Percentiles rank a stretch among this genome's conserved stretches.
Conservation (phyloP, 2,113 vertebrate genomes). For the Gavialis gangeticus region DNA sequence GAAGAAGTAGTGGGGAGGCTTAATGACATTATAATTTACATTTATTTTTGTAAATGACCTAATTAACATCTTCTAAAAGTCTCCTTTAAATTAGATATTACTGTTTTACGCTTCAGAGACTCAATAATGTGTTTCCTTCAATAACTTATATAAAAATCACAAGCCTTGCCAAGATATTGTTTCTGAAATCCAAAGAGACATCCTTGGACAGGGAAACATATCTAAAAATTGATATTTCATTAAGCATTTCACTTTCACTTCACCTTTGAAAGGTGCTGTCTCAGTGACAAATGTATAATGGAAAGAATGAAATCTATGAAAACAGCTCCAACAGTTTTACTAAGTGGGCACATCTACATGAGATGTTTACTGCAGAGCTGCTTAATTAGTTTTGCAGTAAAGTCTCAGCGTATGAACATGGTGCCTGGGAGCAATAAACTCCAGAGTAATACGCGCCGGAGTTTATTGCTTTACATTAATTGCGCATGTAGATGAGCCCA, state of each 20-base stretch:
- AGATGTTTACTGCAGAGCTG: not conserved
- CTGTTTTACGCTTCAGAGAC: constrained; percentile 15
- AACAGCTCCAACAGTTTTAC: not conserved
- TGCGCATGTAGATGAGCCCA: too few relatives aligned
- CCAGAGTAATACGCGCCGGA: too few relatives aligned
- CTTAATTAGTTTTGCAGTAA: not conserved
- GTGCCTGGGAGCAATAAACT: too few relatives aligned
- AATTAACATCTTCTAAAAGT: constrained; percentile 61
- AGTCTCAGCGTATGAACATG: too few relatives aligned
- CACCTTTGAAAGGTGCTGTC: constrained; percentile 40
- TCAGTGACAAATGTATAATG: constrained; percentile 4
- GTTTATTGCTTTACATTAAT: too few relatives aligned
- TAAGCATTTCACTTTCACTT: constrained; percentile 44
- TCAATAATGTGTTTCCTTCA: not conserved
- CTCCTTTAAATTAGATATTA: constrained; percentile 42
- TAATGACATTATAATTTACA: constrained; percentile 47
- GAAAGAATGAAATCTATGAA: not conserved
- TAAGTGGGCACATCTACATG: not conserved
- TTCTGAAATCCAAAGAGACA: constrained; percentile 19
- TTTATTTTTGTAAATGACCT: constrained; percentile 49
- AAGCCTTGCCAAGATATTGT: not conserved
- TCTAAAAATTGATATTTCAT: constrained; percentile 45
- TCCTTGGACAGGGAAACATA: constrained; percentile 1
- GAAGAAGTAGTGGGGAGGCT: not conserved
- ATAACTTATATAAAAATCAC: not conserved